These are phyloP conservation scores for Lagorchestes hirsutus DNA, from an alignment of 2,797 vertebrate genomes.

Conservation along the genomic window DNA sequence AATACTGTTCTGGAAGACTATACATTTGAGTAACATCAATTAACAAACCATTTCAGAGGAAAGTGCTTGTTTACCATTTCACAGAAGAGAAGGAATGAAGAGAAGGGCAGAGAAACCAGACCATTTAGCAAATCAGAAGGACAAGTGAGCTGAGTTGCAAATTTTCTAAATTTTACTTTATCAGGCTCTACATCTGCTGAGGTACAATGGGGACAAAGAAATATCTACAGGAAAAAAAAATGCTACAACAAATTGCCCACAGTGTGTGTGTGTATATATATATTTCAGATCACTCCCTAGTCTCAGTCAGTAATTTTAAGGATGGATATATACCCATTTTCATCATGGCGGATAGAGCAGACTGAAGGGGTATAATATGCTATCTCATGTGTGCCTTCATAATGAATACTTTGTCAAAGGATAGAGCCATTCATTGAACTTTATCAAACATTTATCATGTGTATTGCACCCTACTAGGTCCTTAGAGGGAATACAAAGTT, in stretches of 20 bases:
- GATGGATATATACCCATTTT: background rate
- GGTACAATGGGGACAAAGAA: background rate
- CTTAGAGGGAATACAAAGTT: background rate
- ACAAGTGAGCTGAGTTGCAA: background rate
- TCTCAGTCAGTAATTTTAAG: background rate
- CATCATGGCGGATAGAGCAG: background rate
- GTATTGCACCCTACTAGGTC: background rate
- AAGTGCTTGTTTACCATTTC: conserved; percentile 47
- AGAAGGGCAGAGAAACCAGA: conserved; percentile 30
- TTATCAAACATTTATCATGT: background rate
- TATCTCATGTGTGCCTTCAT: background rate
- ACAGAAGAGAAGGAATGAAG: conserved; percentile 36
- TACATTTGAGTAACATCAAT: conserved; percentile 52
- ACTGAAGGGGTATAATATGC: background rate
- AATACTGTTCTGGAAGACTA: conserved; percentile 47
- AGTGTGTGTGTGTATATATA: no score
- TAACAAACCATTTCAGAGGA: conserved; percentile 50
- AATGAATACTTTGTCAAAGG: background rate
- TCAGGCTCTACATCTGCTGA: background rate
- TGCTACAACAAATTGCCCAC: background rate
- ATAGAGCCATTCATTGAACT: background rate
- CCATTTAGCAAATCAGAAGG: conserved; percentile 16
- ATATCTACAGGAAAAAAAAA: conserved; percentile 4
- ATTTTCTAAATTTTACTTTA: background rate
- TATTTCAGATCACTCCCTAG: background rate